Evolutionary conservation across 2,113 vertebrate species (phyloP).

Genomic region (Garra rufa): DNA sequence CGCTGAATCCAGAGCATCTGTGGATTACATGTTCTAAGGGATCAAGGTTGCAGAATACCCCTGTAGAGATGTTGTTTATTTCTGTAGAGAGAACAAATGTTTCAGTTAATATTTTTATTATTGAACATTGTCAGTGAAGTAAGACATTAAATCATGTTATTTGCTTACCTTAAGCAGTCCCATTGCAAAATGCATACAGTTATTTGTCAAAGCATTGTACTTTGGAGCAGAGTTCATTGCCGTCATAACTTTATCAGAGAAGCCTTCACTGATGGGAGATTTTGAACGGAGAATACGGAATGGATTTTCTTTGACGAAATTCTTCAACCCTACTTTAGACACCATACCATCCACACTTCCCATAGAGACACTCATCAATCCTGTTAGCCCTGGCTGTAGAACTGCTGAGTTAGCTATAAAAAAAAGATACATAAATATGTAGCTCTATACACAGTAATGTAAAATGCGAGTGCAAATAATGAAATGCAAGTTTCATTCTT

Average conservation of each 20-base stretch:
- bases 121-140: background rate
- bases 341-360: background rate
- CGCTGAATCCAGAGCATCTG: background rate
- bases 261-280: no score
- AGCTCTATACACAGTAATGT: background rate
- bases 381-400: background rate
- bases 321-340: background rate
- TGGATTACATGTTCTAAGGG: background rate
- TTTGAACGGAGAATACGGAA: background rate
- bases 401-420: background rate
- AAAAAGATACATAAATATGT: background rate
- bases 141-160: background rate
- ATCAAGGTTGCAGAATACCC: background rate
- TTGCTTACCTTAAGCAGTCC: background rate
- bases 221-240: background rate
- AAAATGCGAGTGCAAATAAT: background rate
- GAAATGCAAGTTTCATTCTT: background rate
- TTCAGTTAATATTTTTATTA: background rate
- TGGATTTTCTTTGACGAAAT: background rate
- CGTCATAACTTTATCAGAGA: background rate
- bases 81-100: background rate
- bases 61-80: background rate
- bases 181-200: constrained; percentile 1
- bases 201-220: background rate
- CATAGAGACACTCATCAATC: background rate